Conservation (phyloP, 2,888 invertebrate species). For the Phymatocera aterrima region DNA sequence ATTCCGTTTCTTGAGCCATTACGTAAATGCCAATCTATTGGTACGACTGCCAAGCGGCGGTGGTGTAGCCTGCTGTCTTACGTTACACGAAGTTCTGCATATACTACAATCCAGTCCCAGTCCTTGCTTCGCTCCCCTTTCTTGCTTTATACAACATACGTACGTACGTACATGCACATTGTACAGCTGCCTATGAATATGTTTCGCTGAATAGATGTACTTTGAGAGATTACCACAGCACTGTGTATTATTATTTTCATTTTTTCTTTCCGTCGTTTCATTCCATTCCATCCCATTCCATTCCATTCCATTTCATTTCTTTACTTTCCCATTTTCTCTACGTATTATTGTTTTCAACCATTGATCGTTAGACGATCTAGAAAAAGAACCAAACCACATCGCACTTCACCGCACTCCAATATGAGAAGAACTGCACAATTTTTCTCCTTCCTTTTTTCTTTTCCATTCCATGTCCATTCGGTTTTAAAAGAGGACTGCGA, state of each 20-base stretch:
- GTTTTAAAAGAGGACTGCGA: not conserved
- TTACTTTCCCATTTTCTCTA: not conserved
- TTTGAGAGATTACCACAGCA: constrained; percentile 6
- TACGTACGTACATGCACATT: not conserved
- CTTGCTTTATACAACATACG: not conserved
- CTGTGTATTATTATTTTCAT: not conserved
- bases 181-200: not conserved
- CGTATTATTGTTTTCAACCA: not conserved
- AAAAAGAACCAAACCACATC: not conserved
- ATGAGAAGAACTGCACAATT: not conserved
- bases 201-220: not conserved
- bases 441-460: not conserved
- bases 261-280: not conserved
- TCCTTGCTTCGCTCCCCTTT: not conserved
- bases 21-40: constrained; percentile 39
- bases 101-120: not conserved
- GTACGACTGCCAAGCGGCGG: constrained; percentile 8
- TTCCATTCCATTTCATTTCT: too few relatives aligned
- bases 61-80: not conserved
- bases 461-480: not conserved
- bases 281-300: too few relatives aligned
- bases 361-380: not conserved
- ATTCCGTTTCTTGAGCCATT: constrained; percentile 30
- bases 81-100: constrained; percentile 12
- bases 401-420: not conserved